Evolutionary conservation across 2,113 vertebrate species (phyloP), one percentile per base, ranked within the genome.

Genomic region (Sylvietta virens): DNA sequence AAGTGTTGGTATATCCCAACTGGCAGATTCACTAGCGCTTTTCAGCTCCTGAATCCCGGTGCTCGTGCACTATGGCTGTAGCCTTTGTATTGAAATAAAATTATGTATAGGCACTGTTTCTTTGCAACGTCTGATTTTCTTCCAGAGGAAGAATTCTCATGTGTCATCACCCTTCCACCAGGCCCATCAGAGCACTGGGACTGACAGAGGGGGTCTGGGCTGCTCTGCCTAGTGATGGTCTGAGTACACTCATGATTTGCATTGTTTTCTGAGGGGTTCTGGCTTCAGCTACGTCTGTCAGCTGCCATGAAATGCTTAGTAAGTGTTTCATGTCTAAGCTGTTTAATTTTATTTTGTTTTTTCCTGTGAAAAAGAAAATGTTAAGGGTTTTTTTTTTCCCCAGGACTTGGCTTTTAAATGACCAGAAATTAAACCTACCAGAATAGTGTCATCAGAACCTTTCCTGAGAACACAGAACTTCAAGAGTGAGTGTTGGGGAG

Each of bases 131-230:
- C 53, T 47, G 33, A 33, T 73, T 81, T 66, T 73, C 47, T 71
- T 81, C 47, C 58, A 37, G 39, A 74, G 61, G 28, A 74, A 84
- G 11, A 6, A 13, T n/a, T n/a, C 50, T 70, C 11, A 3, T 3
- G 7, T 61, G 35, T 0, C 1, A 54, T 30, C 2, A 4, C 22
- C 23, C 51, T 87, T 35, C 37, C 0, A 0, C 21, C 35, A 62
- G 26, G 8, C 5, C 74, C 54, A 40, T 78, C 54, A 61, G 72
- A 77, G 45, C n/a, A 70, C 31, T 22, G 26, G 42, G 31, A 15
- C 65, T 86, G 69, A 61, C 27, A 27, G 40, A 81, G n/a, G 24
- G 40, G 73, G n/a, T 11, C 51, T 40, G n/a, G 56, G 35, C 27
- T 82, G n/a, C 72, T 86, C 27, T 84, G 22, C 44, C 60, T 37